These are phyloP conservation scores for Drosophila nebulosa DNA, from an alignment of 1,140 invertebrate species.

Conservation along the genomic window DNA sequence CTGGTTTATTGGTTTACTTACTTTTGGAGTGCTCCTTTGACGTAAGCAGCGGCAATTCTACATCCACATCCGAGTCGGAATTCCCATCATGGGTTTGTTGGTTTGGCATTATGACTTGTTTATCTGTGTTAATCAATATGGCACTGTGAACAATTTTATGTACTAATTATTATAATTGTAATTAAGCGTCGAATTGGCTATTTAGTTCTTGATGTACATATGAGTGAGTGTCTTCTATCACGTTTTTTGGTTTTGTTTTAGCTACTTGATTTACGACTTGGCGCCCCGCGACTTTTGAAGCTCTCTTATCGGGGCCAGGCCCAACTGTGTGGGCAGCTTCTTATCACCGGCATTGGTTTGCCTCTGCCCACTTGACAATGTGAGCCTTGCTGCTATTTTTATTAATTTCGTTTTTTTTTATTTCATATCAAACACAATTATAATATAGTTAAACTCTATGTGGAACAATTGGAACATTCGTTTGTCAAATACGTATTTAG, in stretches of 20 bases:
- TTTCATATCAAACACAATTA: not conserved
- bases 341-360: slow-evolving; percentile 61
- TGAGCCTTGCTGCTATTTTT: slow-evolving; percentile 1
- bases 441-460: not conserved
- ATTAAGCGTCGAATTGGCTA: slow-evolving; percentile 15
- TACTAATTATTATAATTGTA: slow-evolving; percentile 48
- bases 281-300: slow-evolving; percentile 30
- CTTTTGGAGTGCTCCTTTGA: slow-evolving; percentile 56
- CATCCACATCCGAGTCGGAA: slow-evolving; percentile 35
- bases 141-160: slow-evolving; percentile 10
- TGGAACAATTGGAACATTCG: slow-evolving; percentile 9
- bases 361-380: slow-evolving; percentile 24
- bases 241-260: not conserved
- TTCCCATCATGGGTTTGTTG: slow-evolving; percentile 35
- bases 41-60: slow-evolving; percentile 49
- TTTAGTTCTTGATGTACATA: slow-evolving; percentile 21
- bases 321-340: slow-evolving; percentile 10
- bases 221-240: slow-evolving; percentile 4
- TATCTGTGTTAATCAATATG: slow-evolving; percentile 28
- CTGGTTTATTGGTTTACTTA: slow-evolving; percentile 71
- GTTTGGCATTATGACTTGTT: slow-evolving; percentile 47
- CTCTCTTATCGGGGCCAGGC: slow-evolving; percentile 18
- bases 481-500: slow-evolving; percentile 20
- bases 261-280: slow-evolving; percentile 53
- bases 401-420: not conserved